Conservation (phyloP, 2,888 invertebrate genomes). For the Drosophila subquinaria region DNA sequence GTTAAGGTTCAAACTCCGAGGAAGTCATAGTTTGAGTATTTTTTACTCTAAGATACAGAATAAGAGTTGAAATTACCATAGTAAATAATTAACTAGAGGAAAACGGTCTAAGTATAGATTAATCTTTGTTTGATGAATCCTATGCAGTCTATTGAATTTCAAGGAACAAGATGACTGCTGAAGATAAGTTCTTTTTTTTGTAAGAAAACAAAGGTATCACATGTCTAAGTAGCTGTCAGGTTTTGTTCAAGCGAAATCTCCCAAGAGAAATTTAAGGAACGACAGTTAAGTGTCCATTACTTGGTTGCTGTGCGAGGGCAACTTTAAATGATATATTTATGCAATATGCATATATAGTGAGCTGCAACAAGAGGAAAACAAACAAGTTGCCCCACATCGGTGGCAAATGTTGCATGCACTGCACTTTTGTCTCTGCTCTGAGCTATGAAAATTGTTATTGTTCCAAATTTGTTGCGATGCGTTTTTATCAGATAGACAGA, state of each 20-base stretch:
- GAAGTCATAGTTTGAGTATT: no score
- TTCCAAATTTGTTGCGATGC: conserved; percentile 43
- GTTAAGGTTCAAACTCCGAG: no score
- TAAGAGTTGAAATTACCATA: no score
- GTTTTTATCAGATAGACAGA: conserved; percentile 24
- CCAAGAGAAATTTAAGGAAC: not conserved
- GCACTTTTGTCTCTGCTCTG: conserved; percentile 25
- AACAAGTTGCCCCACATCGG: conserved; percentile 14
- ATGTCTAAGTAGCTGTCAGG: not conserved
- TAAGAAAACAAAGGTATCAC: not conserved
- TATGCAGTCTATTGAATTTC: no score
- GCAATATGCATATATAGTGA: conserved; percentile 11
- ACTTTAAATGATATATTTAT: conserved; percentile 21
- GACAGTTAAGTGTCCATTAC: conserved; percentile 1
- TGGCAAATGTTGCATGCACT: conserved; percentile 36
- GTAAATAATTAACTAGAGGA: no score
- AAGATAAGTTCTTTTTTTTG: no score
- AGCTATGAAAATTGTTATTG: conserved; percentile 43
- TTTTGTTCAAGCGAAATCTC: not conserved
- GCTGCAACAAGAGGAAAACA: conserved; percentile 15
- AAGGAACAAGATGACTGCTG: no score
- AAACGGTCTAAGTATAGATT: no score
- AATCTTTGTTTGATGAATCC: no score
- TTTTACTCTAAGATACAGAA: no score
- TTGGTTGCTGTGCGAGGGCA: not conserved